phyloP scores from a whole-genome alignment of 2,888 invertebrate genomes.

The Cetonia aurata region DNA sequence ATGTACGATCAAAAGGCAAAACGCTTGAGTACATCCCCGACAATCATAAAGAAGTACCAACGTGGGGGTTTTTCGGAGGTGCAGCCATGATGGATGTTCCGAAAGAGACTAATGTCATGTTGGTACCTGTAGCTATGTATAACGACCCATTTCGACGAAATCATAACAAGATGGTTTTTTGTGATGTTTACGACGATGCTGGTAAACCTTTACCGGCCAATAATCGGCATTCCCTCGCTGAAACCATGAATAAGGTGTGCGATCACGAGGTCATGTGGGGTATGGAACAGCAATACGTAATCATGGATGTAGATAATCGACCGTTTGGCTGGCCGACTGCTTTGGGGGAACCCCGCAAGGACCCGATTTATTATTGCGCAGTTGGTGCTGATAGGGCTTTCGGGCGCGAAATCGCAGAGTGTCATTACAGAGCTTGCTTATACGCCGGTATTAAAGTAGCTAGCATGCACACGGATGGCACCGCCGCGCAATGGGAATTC shows the following conservation, averaged over 20 bases:
- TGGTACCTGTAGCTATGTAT: slow-evolving; percentile 83
- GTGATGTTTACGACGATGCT: slow-evolving; percentile 80
- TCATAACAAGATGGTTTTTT: slow-evolving; percentile 80
- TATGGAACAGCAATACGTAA: slow-evolving; percentile 77
- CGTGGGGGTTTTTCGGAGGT: slow-evolving; percentile 84
- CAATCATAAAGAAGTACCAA: slow-evolving; percentile 73
- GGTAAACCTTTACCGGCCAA: slow-evolving; percentile 70
- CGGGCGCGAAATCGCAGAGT: slow-evolving; percentile 86
- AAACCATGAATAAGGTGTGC: slow-evolving; percentile 71
- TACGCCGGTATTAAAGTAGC: slow-evolving; percentile 83
- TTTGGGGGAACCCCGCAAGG: slow-evolving; percentile 75
- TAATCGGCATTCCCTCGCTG: slow-evolving; percentile 61
- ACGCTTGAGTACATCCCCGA: slow-evolving; percentile 76
- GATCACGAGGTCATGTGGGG: slow-evolving; percentile 81
- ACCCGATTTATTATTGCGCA: slow-evolving; percentile 88
- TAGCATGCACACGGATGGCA: slow-evolving; percentile 88
- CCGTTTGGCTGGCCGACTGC: slow-evolving; percentile 82
- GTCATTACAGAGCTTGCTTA: slow-evolving; percentile 82
- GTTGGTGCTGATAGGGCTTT: slow-evolving; percentile 83
- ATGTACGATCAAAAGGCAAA: slow-evolving; percentile 77
- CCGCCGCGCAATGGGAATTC: slow-evolving; percentile 78
- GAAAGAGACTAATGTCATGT: slow-evolving; percentile 79
- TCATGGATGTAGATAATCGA: slow-evolving; percentile 71
- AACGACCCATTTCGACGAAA: slow-evolving; percentile 84
- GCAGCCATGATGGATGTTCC: slow-evolving; percentile 77